Conservation (phyloP, 2,888 invertebrate species). For the Diogma glabrata region DNA sequence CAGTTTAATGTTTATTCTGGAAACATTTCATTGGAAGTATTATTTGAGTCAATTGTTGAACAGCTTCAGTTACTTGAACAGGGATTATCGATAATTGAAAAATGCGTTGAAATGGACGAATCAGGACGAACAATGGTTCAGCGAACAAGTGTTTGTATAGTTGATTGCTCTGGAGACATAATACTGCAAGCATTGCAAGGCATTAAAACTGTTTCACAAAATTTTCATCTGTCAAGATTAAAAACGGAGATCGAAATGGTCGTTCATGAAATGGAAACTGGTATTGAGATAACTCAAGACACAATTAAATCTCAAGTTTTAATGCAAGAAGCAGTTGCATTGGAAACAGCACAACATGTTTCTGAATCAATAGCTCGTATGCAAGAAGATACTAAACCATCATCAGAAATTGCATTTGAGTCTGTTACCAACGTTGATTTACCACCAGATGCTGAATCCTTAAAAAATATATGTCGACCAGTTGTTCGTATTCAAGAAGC, state of each 20-base stretch:
- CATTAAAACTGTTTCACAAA: slow-evolving; percentile 38
- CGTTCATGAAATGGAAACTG: slow-evolving; percentile 40
- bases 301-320: slow-evolving; percentile 44
- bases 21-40: slow-evolving; percentile 32
- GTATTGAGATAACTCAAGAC: slow-evolving; percentile 41
- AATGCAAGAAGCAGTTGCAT: slow-evolving; percentile 40
- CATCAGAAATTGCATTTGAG: slow-evolving; percentile 28
- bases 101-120: slow-evolving; percentile 55
- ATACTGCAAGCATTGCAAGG: slow-evolving; percentile 43
- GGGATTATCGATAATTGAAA: slow-evolving; percentile 52
- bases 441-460: slow-evolving; percentile 31
- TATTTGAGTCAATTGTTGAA: slow-evolving; percentile 45
- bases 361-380: slow-evolving; percentile 33
- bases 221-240: slow-evolving; percentile 37
- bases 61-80: slow-evolving; percentile 53
- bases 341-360: slow-evolving; percentile 35
- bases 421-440: slow-evolving; percentile 26
- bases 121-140: slow-evolving; percentile 55
- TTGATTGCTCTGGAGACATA: slow-evolving; percentile 46
- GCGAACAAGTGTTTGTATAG: slow-evolving; percentile 52
- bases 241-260: slow-evolving; percentile 38
- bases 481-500: slow-evolving; percentile 38
- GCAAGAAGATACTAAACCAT: slow-evolving; percentile 23
- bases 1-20: slow-evolving; percentile 43
- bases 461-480: slow-evolving; percentile 34